Percentiles rank a stretch among this genome's conserved stretches.
phyloP scores from a whole-genome alignment of 2,113 vertebrate genomes.

The Crotalus horridus region DNA sequence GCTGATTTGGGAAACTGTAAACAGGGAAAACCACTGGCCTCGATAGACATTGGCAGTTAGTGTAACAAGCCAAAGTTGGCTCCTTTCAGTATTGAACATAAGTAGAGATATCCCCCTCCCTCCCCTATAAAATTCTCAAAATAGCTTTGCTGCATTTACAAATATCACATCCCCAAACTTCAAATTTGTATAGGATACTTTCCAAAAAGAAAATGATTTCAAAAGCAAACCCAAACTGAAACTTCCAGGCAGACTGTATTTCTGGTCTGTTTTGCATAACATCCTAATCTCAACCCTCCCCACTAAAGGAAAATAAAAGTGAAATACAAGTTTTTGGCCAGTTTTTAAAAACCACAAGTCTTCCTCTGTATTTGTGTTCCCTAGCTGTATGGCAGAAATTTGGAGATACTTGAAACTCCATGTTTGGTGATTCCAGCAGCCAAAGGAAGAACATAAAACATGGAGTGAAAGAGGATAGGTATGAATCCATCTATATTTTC shows the following conservation, averaged over 20 bases:
- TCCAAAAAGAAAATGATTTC: conserved; percentile 53
- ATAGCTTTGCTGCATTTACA: conserved; percentile 50
- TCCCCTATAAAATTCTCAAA: conserved; percentile 41
- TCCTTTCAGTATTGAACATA: conserved; percentile 15
- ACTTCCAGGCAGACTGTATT: conserved; percentile 23
- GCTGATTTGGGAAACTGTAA: conserved; percentile 42
- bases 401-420: conserved; percentile 61
- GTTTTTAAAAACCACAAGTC: conserved; percentile 55
- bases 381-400: conserved; percentile 50
- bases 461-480: conserved; percentile 21
- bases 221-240: conserved; percentile 47
- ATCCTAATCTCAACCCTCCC: conserved; percentile 22
- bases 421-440: conserved; percentile 58
- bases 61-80: conserved; percentile 21
- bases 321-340: conserved; percentile 40
- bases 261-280: conserved; percentile 31
- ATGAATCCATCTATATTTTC: conserved; percentile 55
- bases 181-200: conserved; percentile 22
- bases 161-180: conserved; percentile 47
- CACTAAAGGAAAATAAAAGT: neutral
- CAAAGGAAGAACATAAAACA: conserved; percentile 58
- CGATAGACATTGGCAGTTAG: neutral
- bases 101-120: neutral
- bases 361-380: conserved; percentile 51
- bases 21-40: conserved; percentile 28